These are phyloP conservation scores for Dallia pectoralis DNA, from an alignment of 2,797 vertebrate genomes.

Conservation along the genomic window DNA sequence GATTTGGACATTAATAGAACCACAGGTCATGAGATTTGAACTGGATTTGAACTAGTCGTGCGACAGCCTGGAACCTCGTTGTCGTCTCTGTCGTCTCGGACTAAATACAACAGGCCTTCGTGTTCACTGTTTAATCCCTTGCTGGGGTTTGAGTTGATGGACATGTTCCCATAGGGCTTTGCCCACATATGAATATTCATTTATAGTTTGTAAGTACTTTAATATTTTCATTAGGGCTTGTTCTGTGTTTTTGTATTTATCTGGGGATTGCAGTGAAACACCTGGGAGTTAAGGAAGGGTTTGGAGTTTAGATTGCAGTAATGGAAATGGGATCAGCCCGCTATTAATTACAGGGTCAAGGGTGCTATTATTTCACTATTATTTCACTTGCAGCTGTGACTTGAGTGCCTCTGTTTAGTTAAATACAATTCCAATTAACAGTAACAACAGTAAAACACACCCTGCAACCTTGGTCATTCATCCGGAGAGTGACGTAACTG, in stretches of 20 bases:
- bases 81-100: constrained; percentile 48
- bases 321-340: constrained; percentile 47
- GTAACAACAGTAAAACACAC: constrained; percentile 29
- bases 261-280: constrained; percentile 54
- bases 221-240: constrained; percentile 59
- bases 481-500: constrained; percentile 27
- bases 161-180: constrained; percentile 58
- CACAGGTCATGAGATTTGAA: neutral
- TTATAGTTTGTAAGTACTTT: constrained; percentile 62
- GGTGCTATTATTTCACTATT: constrained; percentile 45
- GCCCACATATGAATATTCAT: constrained; percentile 63
- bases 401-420: constrained; percentile 42
- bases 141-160: constrained; percentile 55
- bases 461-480: constrained; percentile 4
- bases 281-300: constrained; percentile 56
- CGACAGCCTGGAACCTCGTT: constrained; percentile 14
- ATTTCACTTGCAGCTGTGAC: constrained; percentile 41
- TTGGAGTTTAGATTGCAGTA: constrained; percentile 48
- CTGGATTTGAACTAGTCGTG: neutral
- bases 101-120: constrained; percentile 51
- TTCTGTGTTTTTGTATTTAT: constrained; percentile 44
- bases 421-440: constrained; percentile 34
- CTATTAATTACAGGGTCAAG: constrained; percentile 51
- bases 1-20: neutral
- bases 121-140: constrained; percentile 53